Conservation (phyloP, 2,113 vertebrate species). For the Paedocypris sp. region DNA sequence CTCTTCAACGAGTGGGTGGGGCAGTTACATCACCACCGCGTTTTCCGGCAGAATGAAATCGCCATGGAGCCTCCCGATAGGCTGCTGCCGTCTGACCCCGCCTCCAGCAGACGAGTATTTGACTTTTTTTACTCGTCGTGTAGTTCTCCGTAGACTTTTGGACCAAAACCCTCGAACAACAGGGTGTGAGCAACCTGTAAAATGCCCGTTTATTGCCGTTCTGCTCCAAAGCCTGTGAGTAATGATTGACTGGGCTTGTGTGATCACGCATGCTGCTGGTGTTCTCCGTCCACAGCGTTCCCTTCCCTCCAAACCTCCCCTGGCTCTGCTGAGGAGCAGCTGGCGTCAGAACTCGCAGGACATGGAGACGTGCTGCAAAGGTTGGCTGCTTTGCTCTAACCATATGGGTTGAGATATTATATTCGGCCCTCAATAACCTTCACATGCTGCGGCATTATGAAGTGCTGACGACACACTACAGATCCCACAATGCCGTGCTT, state of each 20-base stretch:
- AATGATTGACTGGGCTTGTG: neutral
- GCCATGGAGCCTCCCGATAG: conserved; percentile 77
- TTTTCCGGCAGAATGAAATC: conserved; percentile 93
- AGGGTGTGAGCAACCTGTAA: neutral
- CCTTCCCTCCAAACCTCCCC: conserved; percentile 72
- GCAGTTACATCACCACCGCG: conserved; percentile 79
- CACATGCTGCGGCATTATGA: neutral
- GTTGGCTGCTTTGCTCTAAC: too few relatives aligned
- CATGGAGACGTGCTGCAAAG: conserved; percentile 87
- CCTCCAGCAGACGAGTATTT: conserved; percentile 70
- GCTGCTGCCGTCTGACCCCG: conserved; percentile 59
- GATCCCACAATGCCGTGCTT: too few relatives aligned
- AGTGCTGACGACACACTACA: too few relatives aligned
- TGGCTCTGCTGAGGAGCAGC: conserved; percentile 65
- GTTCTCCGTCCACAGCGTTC: conserved; percentile 43
- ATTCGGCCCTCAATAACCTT: neutral
- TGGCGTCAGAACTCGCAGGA: conserved; percentile 85
- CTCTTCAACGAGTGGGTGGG: conserved; percentile 87
- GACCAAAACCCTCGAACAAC: neutral
- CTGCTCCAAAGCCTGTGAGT: too few relatives aligned
- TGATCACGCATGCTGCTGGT: neutral
- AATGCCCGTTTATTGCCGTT: too few relatives aligned
- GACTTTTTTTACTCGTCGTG: neutral
- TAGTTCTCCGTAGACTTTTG: neutral
- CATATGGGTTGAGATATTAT: too few relatives aligned